Conservation (phyloP, 35 echinoderm and acorn worm species). For the Apostichopus japonicus region DNA sequence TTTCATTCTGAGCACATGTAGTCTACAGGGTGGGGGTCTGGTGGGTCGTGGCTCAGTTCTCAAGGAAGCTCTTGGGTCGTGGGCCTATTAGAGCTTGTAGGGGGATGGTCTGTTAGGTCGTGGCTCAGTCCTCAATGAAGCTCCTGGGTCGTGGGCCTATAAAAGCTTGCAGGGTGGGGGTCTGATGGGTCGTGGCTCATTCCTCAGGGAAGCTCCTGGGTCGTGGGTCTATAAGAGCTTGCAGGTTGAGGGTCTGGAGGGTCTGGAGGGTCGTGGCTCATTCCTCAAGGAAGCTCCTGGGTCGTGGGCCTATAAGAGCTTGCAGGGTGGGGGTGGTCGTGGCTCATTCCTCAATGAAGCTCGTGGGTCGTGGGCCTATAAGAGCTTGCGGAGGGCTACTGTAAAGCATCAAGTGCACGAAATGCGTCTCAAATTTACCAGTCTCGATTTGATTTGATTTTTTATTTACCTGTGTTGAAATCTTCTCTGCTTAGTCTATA, state of each 20-base stretch:
- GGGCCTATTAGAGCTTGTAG: too few species aligned
- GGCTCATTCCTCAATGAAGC: too few species aligned
- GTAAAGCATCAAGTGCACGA: background rate
- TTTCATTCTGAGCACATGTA: background rate
- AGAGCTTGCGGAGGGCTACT: background rate
- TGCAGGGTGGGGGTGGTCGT: background rate
- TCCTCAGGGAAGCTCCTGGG: too few species aligned
- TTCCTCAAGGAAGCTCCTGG: too few species aligned
- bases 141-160: too few species aligned
- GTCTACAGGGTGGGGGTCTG: background rate
- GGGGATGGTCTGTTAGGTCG: background rate
- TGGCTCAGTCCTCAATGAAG: too few species aligned
- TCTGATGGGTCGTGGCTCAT: too few species aligned
- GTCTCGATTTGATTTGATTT: background rate
- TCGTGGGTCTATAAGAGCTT: too few species aligned
- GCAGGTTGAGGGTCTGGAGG: background rate
- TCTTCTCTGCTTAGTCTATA: constrained; percentile 76
- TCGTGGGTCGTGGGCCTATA: too few species aligned
- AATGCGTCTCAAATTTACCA: too few species aligned
- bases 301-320: background rate
- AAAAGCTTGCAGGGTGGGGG: background rate
- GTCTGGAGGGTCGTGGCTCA: background rate
- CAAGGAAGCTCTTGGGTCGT: too few species aligned
- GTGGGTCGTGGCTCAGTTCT: too few species aligned
- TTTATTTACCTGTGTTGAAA: constrained; percentile 75